Percentiles rank a stretch among this genome's conserved stretches.
These are phyloP conservation scores for Coilia nasus DNA, from an alignment of 2,797 vertebrate species.

Conservation along the genomic window DNA sequence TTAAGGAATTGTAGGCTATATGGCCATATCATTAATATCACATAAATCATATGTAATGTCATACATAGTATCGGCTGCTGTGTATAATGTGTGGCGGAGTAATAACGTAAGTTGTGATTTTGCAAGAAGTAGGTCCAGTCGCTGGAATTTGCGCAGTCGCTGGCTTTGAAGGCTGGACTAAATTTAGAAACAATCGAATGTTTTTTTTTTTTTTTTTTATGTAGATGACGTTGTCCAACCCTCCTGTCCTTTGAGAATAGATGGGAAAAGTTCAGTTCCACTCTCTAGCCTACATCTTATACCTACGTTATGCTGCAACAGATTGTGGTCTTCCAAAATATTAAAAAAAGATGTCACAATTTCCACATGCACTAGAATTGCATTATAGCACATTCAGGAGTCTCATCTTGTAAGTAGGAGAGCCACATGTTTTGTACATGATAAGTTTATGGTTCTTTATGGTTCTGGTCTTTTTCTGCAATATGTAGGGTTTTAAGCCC, in stretches of 20 bases:
- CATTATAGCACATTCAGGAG: not conserved
- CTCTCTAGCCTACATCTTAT: not conserved
- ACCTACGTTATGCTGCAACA: no score
- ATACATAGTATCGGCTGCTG: not conserved
- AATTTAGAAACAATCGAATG: slow-evolving; percentile 11
- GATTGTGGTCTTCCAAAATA: no score
- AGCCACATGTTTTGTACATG: no score
- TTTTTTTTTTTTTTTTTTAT: not conserved
- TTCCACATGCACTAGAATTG: not conserved
- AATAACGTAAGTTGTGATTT: slow-evolving; percentile 34
- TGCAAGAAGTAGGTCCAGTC: slow-evolving; percentile 50
- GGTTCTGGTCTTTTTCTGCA: no score
- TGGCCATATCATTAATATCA: no score
- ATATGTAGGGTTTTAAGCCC: no score
- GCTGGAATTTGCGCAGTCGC: slow-evolving; percentile 49
- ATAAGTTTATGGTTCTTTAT: no score
- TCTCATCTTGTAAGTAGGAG: no score
- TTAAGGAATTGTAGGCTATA: no score
- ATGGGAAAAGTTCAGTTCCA: not conserved
- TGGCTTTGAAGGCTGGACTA: slow-evolving; percentile 27
- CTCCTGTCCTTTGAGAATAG: not conserved
- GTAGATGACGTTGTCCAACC: not conserved
- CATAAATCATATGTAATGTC: not conserved
- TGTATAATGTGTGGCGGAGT: slow-evolving; percentile 52
- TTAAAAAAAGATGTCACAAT: not conserved